Base-by-base conservation (phyloP, 1,140 invertebrate species). In the Drosophila subobscura region DNA sequence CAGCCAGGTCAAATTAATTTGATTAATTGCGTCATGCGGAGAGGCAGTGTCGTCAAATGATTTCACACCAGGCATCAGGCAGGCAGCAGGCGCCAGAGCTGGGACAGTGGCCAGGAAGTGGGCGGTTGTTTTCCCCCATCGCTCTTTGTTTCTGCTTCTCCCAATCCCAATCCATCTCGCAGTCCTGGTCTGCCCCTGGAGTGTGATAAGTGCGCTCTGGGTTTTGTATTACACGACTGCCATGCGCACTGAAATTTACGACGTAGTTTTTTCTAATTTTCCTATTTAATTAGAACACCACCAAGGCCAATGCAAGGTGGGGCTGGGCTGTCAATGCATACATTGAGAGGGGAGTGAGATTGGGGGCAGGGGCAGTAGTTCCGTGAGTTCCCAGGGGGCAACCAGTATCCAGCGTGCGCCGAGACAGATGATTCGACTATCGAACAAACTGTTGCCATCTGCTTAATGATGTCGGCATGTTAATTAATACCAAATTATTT, bases 401-500 rank as follows among this genome's bases (percentile, higher is more conserved):
- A 55, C 63, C 68, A 60, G 64, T 84, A 60, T 74, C 44, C 79
- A 79, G 79, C 81, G 54, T 66, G 57, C 61, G 72, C 71, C 50
- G 65, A 84, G 79, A 84, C 75, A 79, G 84, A 84, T 79, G 71
- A 60, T 67, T 67, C 60, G 55, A 57, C 75, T 66, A 59, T 56
- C 75, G 65, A 75, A 83, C 75, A 79, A 83, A 83, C 79, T 79
- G 75, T 84, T 83, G 75, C 79, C 76, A 84, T 79, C 77, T 83
- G 56, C 77, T 67, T 86, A 80, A 85, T 86, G 80, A 85, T 85
- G 80, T 85, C 80, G 85, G 77, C 67, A 77, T 77, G 80, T 79
- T 85, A 85, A 85, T 86, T 86, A 86, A 86, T 81, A 72, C 67
- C 77, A 85, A 86, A 85, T 86, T 85, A 86, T 84, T 84, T 84